Evolutionary conservation across 1,140 invertebrate species (phyloP).

Genomic region (Pogonus chalceus): DNA sequence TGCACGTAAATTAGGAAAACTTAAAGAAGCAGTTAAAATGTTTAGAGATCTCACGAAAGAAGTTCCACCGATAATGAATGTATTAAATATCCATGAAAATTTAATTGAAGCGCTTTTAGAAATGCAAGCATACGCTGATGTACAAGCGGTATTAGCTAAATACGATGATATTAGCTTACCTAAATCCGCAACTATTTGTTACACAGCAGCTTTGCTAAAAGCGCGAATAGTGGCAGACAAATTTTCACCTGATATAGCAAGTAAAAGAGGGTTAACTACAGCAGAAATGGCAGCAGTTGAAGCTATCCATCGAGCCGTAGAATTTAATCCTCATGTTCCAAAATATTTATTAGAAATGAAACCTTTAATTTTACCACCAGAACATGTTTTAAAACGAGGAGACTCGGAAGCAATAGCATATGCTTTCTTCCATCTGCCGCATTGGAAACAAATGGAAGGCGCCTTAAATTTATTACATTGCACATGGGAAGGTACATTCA

Average conservation of each 20-base stretch:
- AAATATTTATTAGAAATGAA: slow-evolving; percentile 98
- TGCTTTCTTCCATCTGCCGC: slow-evolving; percentile 89
- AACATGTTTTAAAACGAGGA: slow-evolving; percentile 94
- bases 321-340: slow-evolving; percentile 98
- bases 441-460: slow-evolving; percentile 96
- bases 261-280: slow-evolving; percentile 75
- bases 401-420: slow-evolving; percentile 97
- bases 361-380: slow-evolving; percentile 87
- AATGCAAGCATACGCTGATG: slow-evolving; percentile 94
- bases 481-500: slow-evolving; percentile 95
- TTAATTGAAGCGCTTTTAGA: slow-evolving; percentile 91
- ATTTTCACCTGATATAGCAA: slow-evolving; percentile 79
- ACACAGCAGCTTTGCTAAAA: slow-evolving; percentile 90
- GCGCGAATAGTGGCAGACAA: slow-evolving; percentile 88
- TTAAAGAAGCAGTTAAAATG: slow-evolving; percentile 94
- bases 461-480: slow-evolving; percentile 88
- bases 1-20: slow-evolving; percentile 82
- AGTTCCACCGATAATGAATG: slow-evolving; percentile 91
- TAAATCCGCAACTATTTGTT: slow-evolving; percentile 95
- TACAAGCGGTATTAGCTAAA: slow-evolving; percentile 87
- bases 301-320: slow-evolving; percentile 93
- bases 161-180: slow-evolving; percentile 94
- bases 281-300: slow-evolving; percentile 93
- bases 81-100: slow-evolving; percentile 96
- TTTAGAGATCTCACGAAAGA: slow-evolving; percentile 96